Evolutionary conservation across 2,888 invertebrate genomes (phyloP).

Genomic region (Minunthozetes semirufus): DNA sequence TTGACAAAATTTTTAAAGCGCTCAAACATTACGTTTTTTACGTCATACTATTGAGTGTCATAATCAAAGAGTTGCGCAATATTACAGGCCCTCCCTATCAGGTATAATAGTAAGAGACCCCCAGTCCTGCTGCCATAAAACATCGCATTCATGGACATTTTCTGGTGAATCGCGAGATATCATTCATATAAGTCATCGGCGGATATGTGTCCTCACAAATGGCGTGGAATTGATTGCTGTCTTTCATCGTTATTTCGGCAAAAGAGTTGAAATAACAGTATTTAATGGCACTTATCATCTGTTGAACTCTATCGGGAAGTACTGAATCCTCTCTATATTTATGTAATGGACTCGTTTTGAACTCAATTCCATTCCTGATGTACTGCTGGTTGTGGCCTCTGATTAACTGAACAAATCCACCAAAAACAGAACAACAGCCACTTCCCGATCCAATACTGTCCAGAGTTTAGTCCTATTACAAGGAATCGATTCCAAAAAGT

Average conservation of each 20-base stretch:
- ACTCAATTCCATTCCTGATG: conserved; percentile 76
- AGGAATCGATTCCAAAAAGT: conserved; percentile 64
- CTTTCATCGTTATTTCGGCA: conserved; percentile 91
- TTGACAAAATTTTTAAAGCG: too few species aligned
- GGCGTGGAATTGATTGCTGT: conserved; percentile 96
- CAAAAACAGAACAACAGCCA: conserved; percentile 87
- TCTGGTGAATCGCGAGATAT: too few species aligned
- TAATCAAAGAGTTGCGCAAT: too few species aligned
- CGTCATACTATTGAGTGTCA: too few species aligned
- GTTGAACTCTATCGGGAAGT: conserved; percentile 64
- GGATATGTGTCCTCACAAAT: too few species aligned
- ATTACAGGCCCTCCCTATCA: too few species aligned
- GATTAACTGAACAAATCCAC: conserved; percentile 93
- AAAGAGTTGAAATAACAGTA: conserved; percentile 70
- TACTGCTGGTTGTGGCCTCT: conserved; percentile 59
- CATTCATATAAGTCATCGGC: too few species aligned
- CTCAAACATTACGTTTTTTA: too few species aligned
- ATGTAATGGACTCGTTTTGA: conserved; percentile 73
- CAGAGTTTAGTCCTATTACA: conserved; percentile 46
- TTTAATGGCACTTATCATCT: conserved; percentile 59
- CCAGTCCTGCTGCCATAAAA: too few species aligned
- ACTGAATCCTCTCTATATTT: conserved; percentile 63
- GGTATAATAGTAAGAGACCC: too few species aligned
- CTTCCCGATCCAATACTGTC: conserved; percentile 70
- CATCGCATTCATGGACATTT: too few species aligned